Percentiles rank a stretch among this genome's conserved stretches.
Evolutionary conservation across 2,888 invertebrate species (phyloP).

Genomic region (Agrotis exclamationis): DNA sequence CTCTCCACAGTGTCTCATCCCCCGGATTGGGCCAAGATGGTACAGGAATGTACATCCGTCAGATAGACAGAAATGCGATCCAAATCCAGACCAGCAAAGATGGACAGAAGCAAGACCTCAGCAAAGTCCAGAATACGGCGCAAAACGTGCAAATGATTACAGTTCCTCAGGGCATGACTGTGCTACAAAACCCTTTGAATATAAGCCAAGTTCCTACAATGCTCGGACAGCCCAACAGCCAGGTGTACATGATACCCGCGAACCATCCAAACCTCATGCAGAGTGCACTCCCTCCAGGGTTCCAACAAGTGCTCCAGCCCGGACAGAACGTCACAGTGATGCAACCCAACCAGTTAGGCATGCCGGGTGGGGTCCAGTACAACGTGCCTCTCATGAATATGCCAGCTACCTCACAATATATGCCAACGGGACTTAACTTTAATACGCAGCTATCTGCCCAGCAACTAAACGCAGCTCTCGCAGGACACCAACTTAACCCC

Average conservation of each 20-base stretch:
- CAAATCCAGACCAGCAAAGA: conserved; percentile 86
- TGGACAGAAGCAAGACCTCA: conserved; percentile 82
- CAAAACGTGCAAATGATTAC: conserved; percentile 89
- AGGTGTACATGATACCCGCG: conserved; percentile 88
- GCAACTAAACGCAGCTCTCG: conserved; percentile 85
- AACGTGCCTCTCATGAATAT: conserved; percentile 87
- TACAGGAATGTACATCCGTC: conserved; percentile 87
- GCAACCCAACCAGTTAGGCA: conserved; percentile 87
- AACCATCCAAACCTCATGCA: conserved; percentile 85
- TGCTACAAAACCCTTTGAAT: conserved; percentile 85
- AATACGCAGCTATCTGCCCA: conserved; percentile 87
- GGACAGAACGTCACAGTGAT: conserved; percentile 88
- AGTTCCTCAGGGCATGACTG: conserved; percentile 87
- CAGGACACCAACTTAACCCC: conserved; percentile 83
- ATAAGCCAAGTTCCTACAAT: conserved; percentile 85
- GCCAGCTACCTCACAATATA: conserved; percentile 83
- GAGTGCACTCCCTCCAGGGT: conserved; percentile 78
- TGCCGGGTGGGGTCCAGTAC: conserved; percentile 86
- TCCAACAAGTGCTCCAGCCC: conserved; percentile 84
- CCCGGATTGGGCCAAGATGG: conserved; percentile 82
- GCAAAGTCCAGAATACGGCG: conserved; percentile 81
- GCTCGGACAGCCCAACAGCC: conserved; percentile 85
- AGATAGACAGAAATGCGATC: conserved; percentile 86
- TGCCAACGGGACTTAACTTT: conserved; percentile 84
- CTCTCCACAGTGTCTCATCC: conserved; percentile 79